Percentiles rank a stretch among this genome's conserved stretches.
These are phyloP conservation scores for Chironomus striatipennis DNA, from an alignment of 1,140 invertebrate species.

Conservation along the genomic window DNA sequence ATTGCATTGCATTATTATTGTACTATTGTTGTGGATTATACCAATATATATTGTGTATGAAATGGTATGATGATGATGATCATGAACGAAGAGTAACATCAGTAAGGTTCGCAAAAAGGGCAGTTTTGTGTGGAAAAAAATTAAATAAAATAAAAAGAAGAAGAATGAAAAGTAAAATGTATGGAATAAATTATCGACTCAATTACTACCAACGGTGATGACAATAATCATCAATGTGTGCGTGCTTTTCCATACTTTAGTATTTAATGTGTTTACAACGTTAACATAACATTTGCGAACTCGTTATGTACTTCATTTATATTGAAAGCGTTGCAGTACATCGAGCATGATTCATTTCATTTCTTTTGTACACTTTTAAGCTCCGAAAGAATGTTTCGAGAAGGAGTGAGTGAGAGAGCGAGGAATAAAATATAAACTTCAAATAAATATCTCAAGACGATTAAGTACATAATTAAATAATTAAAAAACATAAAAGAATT, in stretches of 20 bases:
- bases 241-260: neutral
- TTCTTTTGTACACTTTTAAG: no score
- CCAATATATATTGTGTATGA: no score
- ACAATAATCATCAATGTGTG: neutral
- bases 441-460: constrained; percentile 11
- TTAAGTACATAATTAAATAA: constrained; percentile 22
- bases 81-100: neutral
- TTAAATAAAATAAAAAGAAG: neutral
- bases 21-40: no score
- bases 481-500: constrained; percentile 18
- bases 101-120: neutral
- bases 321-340: neutral
- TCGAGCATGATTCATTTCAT: no score
- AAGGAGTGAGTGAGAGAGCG: neutral
- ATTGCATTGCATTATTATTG: no score
- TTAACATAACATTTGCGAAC: constrained; percentile 7
- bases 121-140: neutral
- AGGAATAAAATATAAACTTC: no score
- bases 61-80: neutral
- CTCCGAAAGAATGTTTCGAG: neutral
- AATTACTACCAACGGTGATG: constrained; percentile 15
- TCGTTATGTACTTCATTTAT: constrained; percentile 3
- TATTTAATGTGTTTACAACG: constrained; percentile 18
- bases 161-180: neutral
- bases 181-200: constrained; percentile 15